These are phyloP conservation scores for Telmatherina bonti DNA, from an alignment of 2,797 vertebrate genomes.

Conservation along the genomic window DNA sequence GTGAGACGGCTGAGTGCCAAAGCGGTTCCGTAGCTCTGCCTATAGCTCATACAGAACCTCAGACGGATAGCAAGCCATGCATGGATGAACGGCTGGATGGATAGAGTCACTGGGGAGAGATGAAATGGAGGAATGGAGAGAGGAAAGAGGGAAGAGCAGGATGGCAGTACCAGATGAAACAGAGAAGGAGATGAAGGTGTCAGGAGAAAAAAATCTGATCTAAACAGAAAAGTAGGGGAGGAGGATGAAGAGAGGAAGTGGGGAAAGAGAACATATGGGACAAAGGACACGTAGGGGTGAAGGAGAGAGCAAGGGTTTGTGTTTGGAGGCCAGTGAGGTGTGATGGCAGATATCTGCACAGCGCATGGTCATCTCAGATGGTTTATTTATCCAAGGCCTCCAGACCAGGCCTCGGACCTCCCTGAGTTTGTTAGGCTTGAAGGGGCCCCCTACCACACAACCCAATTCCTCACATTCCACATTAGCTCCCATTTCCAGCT, in stretches of 20 bases:
- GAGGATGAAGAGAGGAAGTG: conserved; percentile 20
- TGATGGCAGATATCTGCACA: conserved; percentile 88
- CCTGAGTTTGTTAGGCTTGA: conserved; percentile 90
- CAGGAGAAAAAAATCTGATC: conserved; percentile 11
- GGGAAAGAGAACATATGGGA: conserved; percentile 43
- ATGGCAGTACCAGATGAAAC: conserved; percentile 48
- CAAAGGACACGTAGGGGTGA: conserved; percentile 42
- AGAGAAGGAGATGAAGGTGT: conserved; percentile 19
- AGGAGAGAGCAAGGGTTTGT: conserved; percentile 69
- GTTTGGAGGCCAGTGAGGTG: conserved; percentile 74
- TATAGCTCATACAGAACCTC: conserved; percentile 72
- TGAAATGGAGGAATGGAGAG: conserved; percentile 62
- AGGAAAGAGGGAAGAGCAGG: conserved; percentile 18
- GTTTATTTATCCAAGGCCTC: conserved; percentile 90
- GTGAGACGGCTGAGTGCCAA: conserved; percentile 70
- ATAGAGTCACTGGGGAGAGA: conserved; percentile 71
- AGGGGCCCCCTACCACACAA: conserved; percentile 86
- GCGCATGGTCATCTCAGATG: conserved; percentile 86
- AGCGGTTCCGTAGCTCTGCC: conserved; percentile 69
- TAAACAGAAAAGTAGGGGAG: conserved; percentile 4
- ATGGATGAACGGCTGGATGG: conserved; percentile 72
- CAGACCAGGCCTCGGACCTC: conserved; percentile 88
- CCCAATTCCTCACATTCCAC: conserved; percentile 88
- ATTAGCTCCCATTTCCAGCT: conserved; percentile 87
- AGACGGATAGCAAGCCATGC: conserved; percentile 63